These are phyloP conservation scores for Macaria liturata DNA, from an alignment of 2,888 invertebrate genomes.

Conservation along the genomic window DNA sequence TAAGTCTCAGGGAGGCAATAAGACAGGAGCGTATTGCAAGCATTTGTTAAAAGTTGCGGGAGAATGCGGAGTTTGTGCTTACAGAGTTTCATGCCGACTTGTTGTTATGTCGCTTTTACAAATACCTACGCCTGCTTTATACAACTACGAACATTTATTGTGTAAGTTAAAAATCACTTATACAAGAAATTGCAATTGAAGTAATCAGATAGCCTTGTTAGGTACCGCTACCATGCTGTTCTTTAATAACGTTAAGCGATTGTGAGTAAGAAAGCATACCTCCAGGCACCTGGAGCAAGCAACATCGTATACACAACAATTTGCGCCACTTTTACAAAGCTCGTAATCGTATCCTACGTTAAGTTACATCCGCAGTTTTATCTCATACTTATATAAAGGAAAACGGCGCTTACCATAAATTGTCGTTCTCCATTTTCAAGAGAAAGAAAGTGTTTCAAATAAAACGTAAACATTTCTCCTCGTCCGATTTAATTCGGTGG, in stretches of 20 bases:
- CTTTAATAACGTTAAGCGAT: too few relatives aligned
- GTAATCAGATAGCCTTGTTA: too few relatives aligned
- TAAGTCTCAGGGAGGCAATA: constrained; percentile 60
- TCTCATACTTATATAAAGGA: constrained; percentile 24
- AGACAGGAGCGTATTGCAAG: constrained; percentile 58
- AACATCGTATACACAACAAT: background rate
- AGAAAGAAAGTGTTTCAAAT: constrained; percentile 37
- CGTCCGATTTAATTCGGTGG: constrained; percentile 38
- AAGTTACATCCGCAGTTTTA: constrained; percentile 22
- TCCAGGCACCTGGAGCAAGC: too few relatives aligned
- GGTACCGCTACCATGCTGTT: too few relatives aligned
- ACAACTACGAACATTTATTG: too few relatives aligned
- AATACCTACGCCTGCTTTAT: constrained; percentile 10
- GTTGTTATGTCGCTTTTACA: constrained; percentile 32
- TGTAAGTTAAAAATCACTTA: too few relatives aligned
- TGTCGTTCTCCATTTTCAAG: constrained; percentile 27
- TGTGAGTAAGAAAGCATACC: background rate
- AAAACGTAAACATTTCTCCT: constrained; percentile 42
- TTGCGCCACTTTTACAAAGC: constrained; percentile 1
- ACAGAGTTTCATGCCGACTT: constrained; percentile 34
- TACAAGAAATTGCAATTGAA: too few relatives aligned
- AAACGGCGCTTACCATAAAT: constrained; percentile 28
- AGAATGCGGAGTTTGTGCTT: constrained; percentile 47
- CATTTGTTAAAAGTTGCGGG: constrained; percentile 60
- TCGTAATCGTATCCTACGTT: constrained; percentile 14